Conservation (phyloP, 2,113 vertebrate genomes). For the Phodopus roborovskii region DNA sequence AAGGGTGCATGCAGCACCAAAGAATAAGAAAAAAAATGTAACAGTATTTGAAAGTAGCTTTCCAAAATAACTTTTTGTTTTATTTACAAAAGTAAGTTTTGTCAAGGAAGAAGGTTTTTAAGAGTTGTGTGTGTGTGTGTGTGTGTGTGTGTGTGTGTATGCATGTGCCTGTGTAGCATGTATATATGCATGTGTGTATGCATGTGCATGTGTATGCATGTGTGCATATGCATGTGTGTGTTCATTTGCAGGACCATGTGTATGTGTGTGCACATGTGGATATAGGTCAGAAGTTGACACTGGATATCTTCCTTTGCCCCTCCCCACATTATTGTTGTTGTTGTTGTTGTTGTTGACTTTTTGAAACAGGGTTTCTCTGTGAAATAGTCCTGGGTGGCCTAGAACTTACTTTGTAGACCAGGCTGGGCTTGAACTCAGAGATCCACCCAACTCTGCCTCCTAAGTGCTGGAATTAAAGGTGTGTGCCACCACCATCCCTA, state of each 20-base stretch:
- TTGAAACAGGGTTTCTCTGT: neutral
- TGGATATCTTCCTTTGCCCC: neutral
- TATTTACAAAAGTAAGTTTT: conserved; percentile 9
- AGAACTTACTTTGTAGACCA: neutral
- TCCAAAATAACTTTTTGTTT: neutral
- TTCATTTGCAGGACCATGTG: neutral
- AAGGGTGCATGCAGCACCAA: neutral
- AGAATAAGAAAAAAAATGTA: neutral
- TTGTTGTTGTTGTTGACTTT: neutral
- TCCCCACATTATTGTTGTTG: neutral
- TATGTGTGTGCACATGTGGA: neutral
- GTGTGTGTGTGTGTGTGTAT: too few species aligned
- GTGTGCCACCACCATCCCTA: accelerated
- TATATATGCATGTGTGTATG: too few species aligned
- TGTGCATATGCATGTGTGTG: neutral
- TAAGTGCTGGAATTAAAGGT: neutral
- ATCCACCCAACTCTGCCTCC: neutral
- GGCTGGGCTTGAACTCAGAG: neutral
- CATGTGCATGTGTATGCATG: neutral
- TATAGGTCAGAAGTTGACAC: neutral
- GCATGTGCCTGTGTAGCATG: too few species aligned
- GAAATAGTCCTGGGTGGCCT: too few species aligned
- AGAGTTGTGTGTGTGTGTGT: neutral
- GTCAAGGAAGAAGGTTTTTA: neutral
- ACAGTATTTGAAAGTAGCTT: neutral